phyloP scores from a whole-genome alignment of 2,113 vertebrate species.

The Nycticryphes semicollaris region DNA sequence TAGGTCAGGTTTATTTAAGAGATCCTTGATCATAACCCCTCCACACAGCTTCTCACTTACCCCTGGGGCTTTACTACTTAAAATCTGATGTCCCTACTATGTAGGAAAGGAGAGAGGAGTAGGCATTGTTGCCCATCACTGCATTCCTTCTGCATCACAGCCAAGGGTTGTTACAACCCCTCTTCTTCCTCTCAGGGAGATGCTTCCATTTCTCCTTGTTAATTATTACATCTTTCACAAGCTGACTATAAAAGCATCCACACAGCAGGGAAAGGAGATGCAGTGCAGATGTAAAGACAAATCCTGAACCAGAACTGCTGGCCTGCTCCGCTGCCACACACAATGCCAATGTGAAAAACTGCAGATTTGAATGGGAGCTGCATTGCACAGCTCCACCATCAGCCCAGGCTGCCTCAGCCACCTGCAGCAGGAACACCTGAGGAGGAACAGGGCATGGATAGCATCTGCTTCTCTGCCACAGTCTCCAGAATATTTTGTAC shows the following conservation, averaged over 20 bases:
- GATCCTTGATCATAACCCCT: background rate
- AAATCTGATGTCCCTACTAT: background rate
- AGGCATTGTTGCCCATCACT: background rate
- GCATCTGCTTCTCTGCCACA: background rate
- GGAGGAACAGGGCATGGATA: background rate
- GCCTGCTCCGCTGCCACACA: background rate
- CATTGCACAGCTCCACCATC: background rate
- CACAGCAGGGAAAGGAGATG: background rate
- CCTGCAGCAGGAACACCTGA: accelerated
- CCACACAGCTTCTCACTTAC: background rate
- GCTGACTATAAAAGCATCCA: background rate
- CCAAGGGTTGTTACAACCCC: background rate
- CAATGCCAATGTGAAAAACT: background rate
- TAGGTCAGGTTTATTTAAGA: background rate
- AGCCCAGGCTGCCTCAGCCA: background rate
- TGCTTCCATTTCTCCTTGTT: background rate
- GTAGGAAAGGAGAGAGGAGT: background rate
- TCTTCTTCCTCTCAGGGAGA: background rate
- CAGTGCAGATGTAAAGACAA: background rate
- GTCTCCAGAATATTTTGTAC: background rate
- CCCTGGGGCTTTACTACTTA: background rate
- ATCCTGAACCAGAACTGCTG: background rate
- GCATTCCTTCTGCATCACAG: background rate
- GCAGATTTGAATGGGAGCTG: background rate
- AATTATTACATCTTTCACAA: background rate